Percentiles rank a stretch among this genome's conserved stretches.
Conservation (phyloP, 53 echinoderm and acorn worm species). For the Paracentrotus lividus region DNA sequence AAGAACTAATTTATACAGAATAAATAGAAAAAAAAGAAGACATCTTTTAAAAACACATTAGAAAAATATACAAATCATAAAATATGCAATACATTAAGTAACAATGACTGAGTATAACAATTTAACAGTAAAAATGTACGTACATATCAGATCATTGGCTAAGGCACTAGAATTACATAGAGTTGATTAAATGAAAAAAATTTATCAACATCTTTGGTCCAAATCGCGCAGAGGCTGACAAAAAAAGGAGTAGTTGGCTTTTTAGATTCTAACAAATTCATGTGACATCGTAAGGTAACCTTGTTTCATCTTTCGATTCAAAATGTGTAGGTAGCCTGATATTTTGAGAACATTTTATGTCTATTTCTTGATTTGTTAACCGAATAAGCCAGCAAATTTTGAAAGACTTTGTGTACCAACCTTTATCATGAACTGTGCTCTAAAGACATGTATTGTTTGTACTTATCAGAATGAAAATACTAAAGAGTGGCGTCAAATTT, state of each 20-base stretch:
- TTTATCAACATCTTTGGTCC: slow-evolving; percentile 19
- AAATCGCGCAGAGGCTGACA: background rate
- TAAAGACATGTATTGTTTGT: too few relatives aligned
- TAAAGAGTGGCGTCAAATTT: too few relatives aligned
- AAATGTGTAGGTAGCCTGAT: too few relatives aligned
- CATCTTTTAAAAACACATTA: background rate
- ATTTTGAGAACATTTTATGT: too few relatives aligned
- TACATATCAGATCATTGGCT: too few relatives aligned
- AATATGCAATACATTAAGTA: background rate
- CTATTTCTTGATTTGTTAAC: too few relatives aligned
- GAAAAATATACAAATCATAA: background rate
- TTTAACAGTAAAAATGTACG: background rate
- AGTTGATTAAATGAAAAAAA: background rate
- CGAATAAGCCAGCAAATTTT: background rate
- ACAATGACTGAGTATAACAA: background rate
- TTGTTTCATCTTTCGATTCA: too few relatives aligned
- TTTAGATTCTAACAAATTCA: background rate
- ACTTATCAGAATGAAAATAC: too few relatives aligned
- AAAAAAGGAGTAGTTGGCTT: background rate
- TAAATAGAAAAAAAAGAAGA: slow-evolving; percentile 30
- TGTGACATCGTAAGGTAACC: too few relatives aligned
- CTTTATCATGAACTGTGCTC: too few relatives aligned
- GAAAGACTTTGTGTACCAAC: background rate
- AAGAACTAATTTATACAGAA: background rate
- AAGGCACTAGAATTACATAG: slow-evolving; percentile 45